These are phyloP conservation scores for Creontiades dilutus DNA, from an alignment of 2,888 invertebrate species.

Conservation along the genomic window DNA sequence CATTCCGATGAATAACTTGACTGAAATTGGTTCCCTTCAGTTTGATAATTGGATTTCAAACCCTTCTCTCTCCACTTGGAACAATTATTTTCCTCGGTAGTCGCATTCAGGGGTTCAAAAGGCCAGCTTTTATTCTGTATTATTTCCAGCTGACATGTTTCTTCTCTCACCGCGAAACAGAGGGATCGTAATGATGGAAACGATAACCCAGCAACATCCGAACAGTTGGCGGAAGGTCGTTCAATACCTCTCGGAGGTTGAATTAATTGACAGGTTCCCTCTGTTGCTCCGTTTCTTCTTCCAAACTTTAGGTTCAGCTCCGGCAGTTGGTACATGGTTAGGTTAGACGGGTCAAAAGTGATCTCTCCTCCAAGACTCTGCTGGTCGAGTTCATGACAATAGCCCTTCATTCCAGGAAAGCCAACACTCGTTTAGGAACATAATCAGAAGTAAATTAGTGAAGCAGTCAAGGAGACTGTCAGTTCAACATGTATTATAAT, in stretches of 20 bases:
- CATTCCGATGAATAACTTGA: not conserved
- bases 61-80: not conserved
- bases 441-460: too few species aligned
- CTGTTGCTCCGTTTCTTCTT: not conserved
- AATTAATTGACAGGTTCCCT: constrained; percentile 10
- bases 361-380: not conserved
- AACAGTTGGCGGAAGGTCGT: constrained; percentile 6
- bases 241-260: constrained; percentile 4
- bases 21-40: not conserved
- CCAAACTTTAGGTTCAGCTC: not conserved
- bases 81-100: constrained; percentile 4
- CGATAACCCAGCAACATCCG: not conserved
- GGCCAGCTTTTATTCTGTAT: not conserved
- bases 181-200: not conserved
- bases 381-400: not conserved
- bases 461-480: too few species aligned
- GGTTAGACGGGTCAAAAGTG: not conserved
- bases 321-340: not conserved
- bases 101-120: not conserved
- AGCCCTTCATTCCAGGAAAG: too few species aligned
- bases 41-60: not conserved
- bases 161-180: not conserved
- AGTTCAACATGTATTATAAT: too few species aligned
- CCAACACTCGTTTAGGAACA: too few species aligned
- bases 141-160: constrained; percentile 1